These are phyloP conservation scores for Tetranychus piercei DNA, from an alignment of 2,888 invertebrate species.

Conservation along the genomic window DNA sequence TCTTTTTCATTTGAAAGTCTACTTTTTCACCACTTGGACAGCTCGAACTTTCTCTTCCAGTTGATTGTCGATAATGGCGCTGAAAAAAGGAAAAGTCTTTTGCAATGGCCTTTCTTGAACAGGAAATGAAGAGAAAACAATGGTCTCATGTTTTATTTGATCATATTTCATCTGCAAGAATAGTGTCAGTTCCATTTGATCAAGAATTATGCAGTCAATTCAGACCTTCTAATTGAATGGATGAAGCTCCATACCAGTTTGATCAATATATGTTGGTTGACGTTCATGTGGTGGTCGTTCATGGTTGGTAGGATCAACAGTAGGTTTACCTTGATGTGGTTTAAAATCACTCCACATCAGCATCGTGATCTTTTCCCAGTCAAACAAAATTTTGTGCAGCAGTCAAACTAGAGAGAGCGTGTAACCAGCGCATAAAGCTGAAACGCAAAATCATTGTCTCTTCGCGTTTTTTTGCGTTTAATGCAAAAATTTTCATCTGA, in stretches of 20 bases:
- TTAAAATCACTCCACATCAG: too few relatives aligned
- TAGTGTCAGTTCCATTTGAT: conserved; percentile 89
- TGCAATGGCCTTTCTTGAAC: conserved; percentile 93
- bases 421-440: too few relatives aligned
- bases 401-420: too few relatives aligned
- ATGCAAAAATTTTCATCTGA: not conserved
- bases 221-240: conserved; percentile 88
- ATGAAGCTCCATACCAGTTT: conserved; percentile 83
- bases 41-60: conserved; percentile 99
- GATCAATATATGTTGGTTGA: conserved; percentile 75
- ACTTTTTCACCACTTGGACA: too few relatives aligned
- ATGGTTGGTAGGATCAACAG: conserved; percentile 37
- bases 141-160: conserved; percentile 99
- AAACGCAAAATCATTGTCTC: too few relatives aligned
- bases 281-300: conserved; percentile 84
- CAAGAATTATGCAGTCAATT: conserved; percentile 96
- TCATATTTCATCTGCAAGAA: conserved; percentile 98
- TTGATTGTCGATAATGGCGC: conserved; percentile 97
- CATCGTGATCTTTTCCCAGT: too few relatives aligned
- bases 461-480: not conserved
- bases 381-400: too few relatives aligned
- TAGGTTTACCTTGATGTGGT: conserved; percentile 34
- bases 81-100: conserved; percentile 87
- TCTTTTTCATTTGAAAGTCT: too few relatives aligned
- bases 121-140: conserved; percentile 94